phyloP scores from a whole-genome alignment of 2,113 vertebrate species.

The Sylvietta virens region DNA sequence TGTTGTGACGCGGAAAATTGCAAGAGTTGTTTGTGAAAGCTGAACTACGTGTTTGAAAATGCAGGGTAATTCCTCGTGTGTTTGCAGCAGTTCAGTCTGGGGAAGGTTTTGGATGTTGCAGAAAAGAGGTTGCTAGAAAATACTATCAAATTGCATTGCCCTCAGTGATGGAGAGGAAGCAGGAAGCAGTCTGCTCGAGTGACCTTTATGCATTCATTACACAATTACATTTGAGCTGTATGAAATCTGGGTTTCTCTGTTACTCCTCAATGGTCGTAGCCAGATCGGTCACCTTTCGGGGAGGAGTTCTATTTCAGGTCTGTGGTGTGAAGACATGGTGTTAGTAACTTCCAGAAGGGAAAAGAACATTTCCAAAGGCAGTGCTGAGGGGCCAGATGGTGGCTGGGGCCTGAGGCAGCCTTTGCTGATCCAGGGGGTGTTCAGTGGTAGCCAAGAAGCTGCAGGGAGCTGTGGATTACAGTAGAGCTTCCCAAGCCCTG shows the following conservation, averaged over 20 bases:
- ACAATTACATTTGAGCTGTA: background rate
- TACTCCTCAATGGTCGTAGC: background rate
- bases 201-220: background rate
- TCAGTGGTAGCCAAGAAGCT: background rate
- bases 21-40: background rate
- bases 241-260: background rate
- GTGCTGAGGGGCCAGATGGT: background rate
- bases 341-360: background rate
- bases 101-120: background rate
- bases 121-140: background rate
- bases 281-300: background rate
- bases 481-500: background rate
- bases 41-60: fast-evolving
- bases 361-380: background rate
- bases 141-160: background rate
- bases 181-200: background rate
- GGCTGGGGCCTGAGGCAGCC: background rate
- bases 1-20: fast-evolving
- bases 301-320: background rate
- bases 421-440: background rate
- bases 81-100: background rate
- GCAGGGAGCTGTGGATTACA: background rate
- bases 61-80: background rate
- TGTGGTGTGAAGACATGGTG: background rate
- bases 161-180: background rate